Evolutionary conservation across 2,888 invertebrate species (phyloP).

Genomic region (Balanococcus diminutus): DNA sequence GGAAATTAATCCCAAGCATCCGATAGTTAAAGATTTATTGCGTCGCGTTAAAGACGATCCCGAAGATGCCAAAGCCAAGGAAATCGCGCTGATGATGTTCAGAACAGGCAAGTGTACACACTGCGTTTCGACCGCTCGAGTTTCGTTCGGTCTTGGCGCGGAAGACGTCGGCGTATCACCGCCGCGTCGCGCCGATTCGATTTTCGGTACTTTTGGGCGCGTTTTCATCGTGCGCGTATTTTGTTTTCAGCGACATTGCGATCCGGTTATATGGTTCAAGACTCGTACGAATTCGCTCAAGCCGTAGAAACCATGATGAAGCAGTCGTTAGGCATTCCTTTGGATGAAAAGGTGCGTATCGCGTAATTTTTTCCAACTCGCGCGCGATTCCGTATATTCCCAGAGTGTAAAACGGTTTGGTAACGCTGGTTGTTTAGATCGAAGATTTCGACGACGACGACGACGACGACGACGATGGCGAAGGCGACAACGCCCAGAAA

Average conservation of each 20-base stretch:
- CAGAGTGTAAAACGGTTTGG: too few relatives aligned
- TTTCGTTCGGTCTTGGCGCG: too few relatives aligned
- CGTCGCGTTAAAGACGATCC: conserved; percentile 79
- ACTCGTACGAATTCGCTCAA: conserved; percentile 86
- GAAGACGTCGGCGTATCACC: not conserved
- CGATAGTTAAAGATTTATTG: conserved; percentile 88
- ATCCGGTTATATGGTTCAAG: conserved; percentile 90
- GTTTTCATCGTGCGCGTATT: not conserved
- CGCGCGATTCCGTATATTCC: too few relatives aligned
- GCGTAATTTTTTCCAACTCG: not conserved
- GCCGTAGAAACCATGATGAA: conserved; percentile 90
- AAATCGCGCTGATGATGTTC: conserved; percentile 88
- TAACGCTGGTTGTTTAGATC: conserved; percentile 2
- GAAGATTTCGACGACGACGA: conserved; percentile 52
- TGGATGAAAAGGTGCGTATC: conserved; percentile 69
- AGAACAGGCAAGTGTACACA: conserved; percentile 70
- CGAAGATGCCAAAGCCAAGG: conserved; percentile 77
- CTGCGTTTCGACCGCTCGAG: too few relatives aligned
- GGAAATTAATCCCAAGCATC: conserved; percentile 97
- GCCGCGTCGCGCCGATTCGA: not conserved
- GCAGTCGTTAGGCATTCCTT: conserved; percentile 75
- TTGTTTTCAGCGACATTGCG: conserved; percentile 76
- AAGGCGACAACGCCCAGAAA: not conserved
- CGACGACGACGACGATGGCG: conserved; percentile 4
- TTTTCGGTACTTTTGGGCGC: too few relatives aligned